Evolutionary conservation across 2,797 vertebrate genomes (phyloP), one percentile per base, ranked within the genome.

Genomic region (Leptoclinus maculatus): DNA sequence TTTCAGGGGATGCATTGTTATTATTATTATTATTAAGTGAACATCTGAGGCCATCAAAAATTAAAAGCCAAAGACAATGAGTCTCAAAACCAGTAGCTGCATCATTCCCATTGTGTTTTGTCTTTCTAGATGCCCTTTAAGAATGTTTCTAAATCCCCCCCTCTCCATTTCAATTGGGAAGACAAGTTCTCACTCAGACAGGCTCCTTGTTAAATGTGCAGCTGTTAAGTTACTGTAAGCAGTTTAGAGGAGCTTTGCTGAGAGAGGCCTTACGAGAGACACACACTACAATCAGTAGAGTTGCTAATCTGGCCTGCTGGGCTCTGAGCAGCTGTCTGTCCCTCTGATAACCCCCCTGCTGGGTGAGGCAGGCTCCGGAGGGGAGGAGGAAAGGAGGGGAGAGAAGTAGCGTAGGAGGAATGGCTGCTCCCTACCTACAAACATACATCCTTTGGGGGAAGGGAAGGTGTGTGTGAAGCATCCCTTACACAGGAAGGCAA

Each of bases 141-240:
- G 13, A 36, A 66, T 56, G 47, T 79, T 73, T 51, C 27, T 65
- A 74, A 88, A 85, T 69, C 82, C 82, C 29, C 29, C 32, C 74
- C 59, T 82, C 87, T 88, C 82, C 69, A 76, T 89, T 89, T 78
- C 85, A 84, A 43, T 2, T 58, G 45, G n/a, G 34, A 79, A 80
- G 81, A 79, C 4, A n/a, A 74, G 78, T 71, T 83, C 70, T 68
- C 56, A 36, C 67, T 86, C 84, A 84, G 90, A 88, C 76, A 29
- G 76, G 62, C 59, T 80, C 56, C 78, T 92, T 89, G 87, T 92
- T 91, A 92, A 93, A 93, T 78, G 83, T 90, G 86, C 91, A 92
- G 88, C 88, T 91, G 89, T 92, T 92, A 89, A 87, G 74, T 86
- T 83, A 80, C 83, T 84, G 87, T 93, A 94, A 93, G 91, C 92